Evolutionary conservation across 2,113 vertebrate genomes (phyloP).

Genomic region (Columbina picui): DNA sequence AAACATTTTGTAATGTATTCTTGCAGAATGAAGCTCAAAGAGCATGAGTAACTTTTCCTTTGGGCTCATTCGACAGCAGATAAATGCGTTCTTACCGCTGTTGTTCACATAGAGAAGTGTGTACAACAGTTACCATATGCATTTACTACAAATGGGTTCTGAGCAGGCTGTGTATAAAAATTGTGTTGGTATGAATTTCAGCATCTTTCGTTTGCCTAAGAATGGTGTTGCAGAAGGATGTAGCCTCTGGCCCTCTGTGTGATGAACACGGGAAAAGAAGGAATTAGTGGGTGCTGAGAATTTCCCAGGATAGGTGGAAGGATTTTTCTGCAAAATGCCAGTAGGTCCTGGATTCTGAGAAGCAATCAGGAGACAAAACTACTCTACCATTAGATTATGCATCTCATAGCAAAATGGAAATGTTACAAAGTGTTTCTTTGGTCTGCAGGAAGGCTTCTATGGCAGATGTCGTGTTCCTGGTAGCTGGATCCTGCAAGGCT

Average conservation of each 20-base stretch:
- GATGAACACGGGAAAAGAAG: neutral
- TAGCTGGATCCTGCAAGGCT: constrained; percentile 50
- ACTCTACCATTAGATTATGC: neutral
- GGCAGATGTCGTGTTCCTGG: constrained; percentile 65
- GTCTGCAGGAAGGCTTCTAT: constrained; percentile 54
- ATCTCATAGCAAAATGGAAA: neutral
- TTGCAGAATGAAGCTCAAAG: neutral
- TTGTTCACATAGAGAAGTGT: neutral
- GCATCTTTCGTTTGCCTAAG: neutral
- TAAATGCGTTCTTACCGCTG: neutral
- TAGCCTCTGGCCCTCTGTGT: neutral
- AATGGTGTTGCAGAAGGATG: neutral
- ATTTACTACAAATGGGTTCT: neutral
- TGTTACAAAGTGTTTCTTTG: neutral
- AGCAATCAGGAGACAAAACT: neutral
- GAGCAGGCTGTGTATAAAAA: neutral
- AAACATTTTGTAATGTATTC: neutral
- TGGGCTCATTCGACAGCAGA: neutral
- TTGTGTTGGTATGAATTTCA: neutral
- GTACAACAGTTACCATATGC: neutral
- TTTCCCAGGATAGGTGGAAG: neutral
- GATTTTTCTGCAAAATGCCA: neutral
- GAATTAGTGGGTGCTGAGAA: neutral
- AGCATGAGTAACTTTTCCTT: neutral
- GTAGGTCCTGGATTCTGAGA: neutral